Percentiles rank a stretch among this genome's conserved stretches.
These are phyloP conservation scores for Drosophila simulans DNA, from an alignment of 1,140 invertebrate species.

Conservation along the genomic window DNA sequence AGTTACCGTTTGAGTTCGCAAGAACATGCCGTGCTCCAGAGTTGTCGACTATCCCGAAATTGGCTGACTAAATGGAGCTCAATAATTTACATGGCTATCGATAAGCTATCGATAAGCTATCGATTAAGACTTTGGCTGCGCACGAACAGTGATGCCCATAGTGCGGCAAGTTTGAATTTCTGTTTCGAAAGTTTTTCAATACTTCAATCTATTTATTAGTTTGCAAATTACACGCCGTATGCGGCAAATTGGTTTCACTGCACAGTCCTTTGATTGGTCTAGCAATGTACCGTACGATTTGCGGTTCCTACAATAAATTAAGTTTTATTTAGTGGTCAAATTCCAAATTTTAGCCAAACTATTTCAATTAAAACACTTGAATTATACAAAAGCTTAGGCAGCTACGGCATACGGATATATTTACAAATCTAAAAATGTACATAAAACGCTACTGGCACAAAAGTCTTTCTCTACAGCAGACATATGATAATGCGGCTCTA, in stretches of 20 bases:
- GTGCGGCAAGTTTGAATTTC: conserved; percentile 3
- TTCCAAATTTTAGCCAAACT: background rate
- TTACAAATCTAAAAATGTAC: conserved; percentile 24
- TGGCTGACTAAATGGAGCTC: background rate
- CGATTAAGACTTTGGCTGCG: background rate
- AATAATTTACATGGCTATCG: background rate
- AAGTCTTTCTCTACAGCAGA: conserved; percentile 17
- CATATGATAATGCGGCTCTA: conserved; percentile 21
- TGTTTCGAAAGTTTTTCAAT: background rate
- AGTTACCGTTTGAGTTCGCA: background rate
- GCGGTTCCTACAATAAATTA: background rate
- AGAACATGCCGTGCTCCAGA: background rate
- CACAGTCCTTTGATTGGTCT: background rate
- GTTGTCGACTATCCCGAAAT: background rate
- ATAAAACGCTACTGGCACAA: conserved; percentile 14
- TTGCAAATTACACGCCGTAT: background rate
- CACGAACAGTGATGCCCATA: background rate
- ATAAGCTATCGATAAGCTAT: background rate
- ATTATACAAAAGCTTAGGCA: conserved; percentile 7
- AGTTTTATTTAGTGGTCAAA: too few species aligned
- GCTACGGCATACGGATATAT: conserved; percentile 22
- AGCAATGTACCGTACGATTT: background rate
- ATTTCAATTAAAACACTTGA: background rate
- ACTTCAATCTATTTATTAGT: background rate
- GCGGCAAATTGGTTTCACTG: background rate